Conservation (phyloP, 2,888 invertebrate species). For the Ophion costatus region DNA sequence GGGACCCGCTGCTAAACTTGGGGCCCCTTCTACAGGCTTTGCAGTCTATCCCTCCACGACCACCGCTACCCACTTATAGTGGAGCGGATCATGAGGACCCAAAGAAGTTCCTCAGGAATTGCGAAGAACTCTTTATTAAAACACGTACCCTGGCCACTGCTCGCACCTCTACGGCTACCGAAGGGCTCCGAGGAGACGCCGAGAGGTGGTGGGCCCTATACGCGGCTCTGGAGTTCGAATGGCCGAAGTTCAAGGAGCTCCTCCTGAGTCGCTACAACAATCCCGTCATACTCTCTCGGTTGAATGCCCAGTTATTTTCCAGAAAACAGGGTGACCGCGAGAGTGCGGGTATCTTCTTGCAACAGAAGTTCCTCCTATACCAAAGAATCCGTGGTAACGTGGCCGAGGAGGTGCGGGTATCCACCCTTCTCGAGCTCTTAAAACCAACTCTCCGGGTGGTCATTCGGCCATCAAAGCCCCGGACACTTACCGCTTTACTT, state of each 20-base stretch:
- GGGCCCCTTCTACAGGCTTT: no score
- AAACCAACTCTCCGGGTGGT: background rate
- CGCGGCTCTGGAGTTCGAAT: background rate
- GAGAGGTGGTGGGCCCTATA: background rate
- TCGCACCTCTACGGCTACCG: background rate
- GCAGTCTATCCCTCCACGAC: no score
- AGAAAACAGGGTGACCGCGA: background rate
- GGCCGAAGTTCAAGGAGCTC: background rate
- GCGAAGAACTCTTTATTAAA: background rate
- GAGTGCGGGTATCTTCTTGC: background rate
- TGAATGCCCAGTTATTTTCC: slow-evolving; percentile 5
- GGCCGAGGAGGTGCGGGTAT: background rate
- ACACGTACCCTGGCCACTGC: background rate
- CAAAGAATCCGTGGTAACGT: background rate
- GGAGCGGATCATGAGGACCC: no score
- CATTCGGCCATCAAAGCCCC: background rate
- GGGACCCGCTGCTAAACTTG: no score
- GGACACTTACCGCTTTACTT: background rate
- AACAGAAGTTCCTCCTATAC: slow-evolving; percentile 20
- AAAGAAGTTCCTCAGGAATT: no score
- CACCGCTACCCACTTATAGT: no score
- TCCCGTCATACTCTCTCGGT: background rate
- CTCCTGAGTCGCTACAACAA: background rate
- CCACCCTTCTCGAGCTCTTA: slow-evolving; percentile 2
- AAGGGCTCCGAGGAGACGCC: background rate